Conservation (phyloP, 2,113 vertebrate species). For the Saiga tatarica region DNA sequence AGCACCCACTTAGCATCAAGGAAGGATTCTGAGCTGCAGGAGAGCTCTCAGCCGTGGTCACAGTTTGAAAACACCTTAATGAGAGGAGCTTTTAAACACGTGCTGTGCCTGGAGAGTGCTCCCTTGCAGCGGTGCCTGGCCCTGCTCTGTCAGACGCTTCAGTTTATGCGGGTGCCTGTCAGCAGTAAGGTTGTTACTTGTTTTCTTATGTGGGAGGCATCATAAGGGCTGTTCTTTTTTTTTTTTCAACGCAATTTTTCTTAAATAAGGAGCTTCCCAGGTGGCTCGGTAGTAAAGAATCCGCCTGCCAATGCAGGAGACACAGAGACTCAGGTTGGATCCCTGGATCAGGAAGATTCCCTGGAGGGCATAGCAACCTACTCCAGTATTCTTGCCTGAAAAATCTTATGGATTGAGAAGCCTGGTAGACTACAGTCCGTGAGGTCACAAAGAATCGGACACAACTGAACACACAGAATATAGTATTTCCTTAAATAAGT, state of each 20-base stretch:
- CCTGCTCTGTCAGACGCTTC: neutral
- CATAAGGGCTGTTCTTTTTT: neutral
- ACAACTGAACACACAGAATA: neutral
- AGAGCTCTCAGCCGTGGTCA: neutral
- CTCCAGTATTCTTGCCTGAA: neutral
- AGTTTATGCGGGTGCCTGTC: neutral
- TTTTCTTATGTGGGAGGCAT: neutral
- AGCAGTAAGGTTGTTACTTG: neutral
- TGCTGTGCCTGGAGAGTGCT: neutral
- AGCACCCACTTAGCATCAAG: conserved; percentile 12
- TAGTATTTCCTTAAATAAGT: neutral
- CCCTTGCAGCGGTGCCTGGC: neutral
- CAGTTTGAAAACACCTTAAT: conserved; percentile 32
- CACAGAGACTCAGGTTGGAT: neutral
- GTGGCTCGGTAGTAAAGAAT: neutral
- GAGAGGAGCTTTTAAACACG: neutral
- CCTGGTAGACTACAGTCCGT: neutral
- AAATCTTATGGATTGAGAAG: neutral
- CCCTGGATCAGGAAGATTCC: neutral
- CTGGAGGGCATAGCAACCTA: neutral
- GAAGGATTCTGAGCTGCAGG: neutral
- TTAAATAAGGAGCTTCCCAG: neutral
- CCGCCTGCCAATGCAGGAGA: neutral
- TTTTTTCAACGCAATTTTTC: neutral
- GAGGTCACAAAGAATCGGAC: neutral